Evolutionary conservation across 2,113 vertebrate species (phyloP).

Genomic region (Anas platyrhynchos): DNA sequence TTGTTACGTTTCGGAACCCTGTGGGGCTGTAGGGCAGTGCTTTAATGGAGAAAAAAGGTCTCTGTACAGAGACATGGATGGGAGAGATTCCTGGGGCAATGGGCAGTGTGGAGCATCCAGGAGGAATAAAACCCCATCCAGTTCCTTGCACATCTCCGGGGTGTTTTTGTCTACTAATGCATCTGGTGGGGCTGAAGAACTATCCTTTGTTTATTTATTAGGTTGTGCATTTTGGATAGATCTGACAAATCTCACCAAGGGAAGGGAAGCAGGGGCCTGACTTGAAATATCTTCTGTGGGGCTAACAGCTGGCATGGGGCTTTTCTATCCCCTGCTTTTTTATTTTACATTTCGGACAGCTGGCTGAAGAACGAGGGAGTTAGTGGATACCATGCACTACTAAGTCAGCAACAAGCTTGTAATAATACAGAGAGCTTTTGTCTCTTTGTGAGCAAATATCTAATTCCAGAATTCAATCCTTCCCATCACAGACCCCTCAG

Average conservation of each 20-base stretch:
- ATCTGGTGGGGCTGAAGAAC: not conserved
- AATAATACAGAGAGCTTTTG: not conserved
- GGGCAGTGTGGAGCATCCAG: not conserved
- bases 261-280: not conserved
- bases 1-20: not conserved
- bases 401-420: not conserved
- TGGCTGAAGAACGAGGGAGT: not conserved
- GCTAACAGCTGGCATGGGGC: not conserved
- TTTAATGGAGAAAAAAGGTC: not conserved
- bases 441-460: not conserved
- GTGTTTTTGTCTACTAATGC: not conserved
- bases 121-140: not conserved
- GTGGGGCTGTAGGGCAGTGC: not conserved
- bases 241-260: not conserved
- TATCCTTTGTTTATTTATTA: not conserved
- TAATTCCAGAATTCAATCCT: not conserved
- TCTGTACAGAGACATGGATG: rapidly evolving
- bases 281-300: not conserved
- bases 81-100: not conserved
- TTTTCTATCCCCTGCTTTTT: not conserved
- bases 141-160: not conserved
- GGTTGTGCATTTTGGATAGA: not conserved
- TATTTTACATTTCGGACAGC: not conserved
- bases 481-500: rapidly evolving
- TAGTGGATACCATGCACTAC: not conserved